Base-by-base conservation (phyloP, 1,140 invertebrate species). In the Orchesella cincta region DNA sequence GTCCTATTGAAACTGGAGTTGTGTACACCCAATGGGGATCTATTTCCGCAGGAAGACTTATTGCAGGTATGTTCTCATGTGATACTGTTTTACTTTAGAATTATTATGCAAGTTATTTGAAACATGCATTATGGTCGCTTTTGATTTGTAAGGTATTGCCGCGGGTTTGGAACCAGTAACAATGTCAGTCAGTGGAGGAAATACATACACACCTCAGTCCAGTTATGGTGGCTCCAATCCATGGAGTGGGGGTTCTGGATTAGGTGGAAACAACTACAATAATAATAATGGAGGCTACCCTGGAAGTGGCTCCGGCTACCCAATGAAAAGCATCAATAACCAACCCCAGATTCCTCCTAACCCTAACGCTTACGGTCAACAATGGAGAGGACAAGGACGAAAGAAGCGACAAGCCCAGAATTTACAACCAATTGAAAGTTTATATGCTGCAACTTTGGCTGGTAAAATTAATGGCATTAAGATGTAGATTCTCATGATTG, bases 1-100 rank as follows among this genome's bases (percentile, higher is more conserved):
- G 26, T 14, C 80, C 80, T 0, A n/a, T 81, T 23, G 80, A 81
- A 74, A 78, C 78, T 2, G 80, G 80, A 0, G 77, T 78, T 0
- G 75, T 81, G n/a, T 78, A 72, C 51, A 78, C 80, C 2, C 73
- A 73, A 28, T 81, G 80, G 80, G 80, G 80, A 35, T 0, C 72
- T 0, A 57, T 81, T 67, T 39, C 78, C 16, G 71, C 78, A 35
- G 80, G 76, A 46, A 36, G 76, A 28, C 39, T 81, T 2, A 67
- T 81, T 67, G 76, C 74, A 46, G 80, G 80, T 81, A 64, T 0
- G 28, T 74, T 29, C n/a, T 39, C 28, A 74, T 28, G n/a, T 74
- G 28, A 29, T 31, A 67, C 2, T 67, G 31, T 67, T 20, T 46
- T 8, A 46, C 20, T n/a, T n/a, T n/a, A n/a, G n/a, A n/a, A n/a